phyloP scores from a whole-genome alignment of 2,797 vertebrate genomes.

The Pangasius sanitwongsei region DNA sequence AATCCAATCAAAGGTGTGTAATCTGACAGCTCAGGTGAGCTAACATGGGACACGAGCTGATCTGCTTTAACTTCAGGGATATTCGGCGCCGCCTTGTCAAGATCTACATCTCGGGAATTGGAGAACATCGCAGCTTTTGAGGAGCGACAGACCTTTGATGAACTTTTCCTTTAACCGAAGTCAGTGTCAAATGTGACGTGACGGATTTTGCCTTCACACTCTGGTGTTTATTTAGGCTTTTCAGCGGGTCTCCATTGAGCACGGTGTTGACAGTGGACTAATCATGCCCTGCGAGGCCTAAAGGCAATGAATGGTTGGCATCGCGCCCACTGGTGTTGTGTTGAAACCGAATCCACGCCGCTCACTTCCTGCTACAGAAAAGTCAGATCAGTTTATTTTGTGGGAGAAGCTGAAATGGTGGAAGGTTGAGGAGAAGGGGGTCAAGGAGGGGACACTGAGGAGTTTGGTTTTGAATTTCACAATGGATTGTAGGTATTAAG shows the following conservation, averaged over 20 bases:
- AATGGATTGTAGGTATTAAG: background rate
- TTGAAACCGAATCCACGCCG: conserved; percentile 30
- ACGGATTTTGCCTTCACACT: conserved; percentile 37
- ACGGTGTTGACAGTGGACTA: conserved; percentile 39
- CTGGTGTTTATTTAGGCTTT: conserved; percentile 42
- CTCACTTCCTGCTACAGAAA: conserved; percentile 28
- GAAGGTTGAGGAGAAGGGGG: conserved; percentile 14
- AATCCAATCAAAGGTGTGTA: conserved; percentile 7
- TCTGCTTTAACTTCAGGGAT: conserved; percentile 31
- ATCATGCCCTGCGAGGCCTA: conserved; percentile 30
- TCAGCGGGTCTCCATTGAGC: conserved; percentile 25
- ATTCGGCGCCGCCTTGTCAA: background rate
- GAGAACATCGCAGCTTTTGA: conserved; percentile 32
- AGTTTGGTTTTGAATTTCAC: background rate
- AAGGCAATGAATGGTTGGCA: conserved; percentile 52
- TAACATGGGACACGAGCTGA: background rate
- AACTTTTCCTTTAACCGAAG: conserved; percentile 4
- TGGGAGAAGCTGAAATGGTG: conserved; percentile 31
- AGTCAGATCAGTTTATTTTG: conserved; percentile 39
- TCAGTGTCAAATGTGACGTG: conserved; percentile 31
- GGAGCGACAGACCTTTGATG: conserved; percentile 17
- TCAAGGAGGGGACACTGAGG: conserved; percentile 33
- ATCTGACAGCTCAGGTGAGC: conserved; percentile 39
- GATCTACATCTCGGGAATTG: background rate
- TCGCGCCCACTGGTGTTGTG: conserved; percentile 19